Percentiles rank a stretch among this genome's conserved stretches.
These are phyloP conservation scores for Synergus gifuensis DNA, from an alignment of 2,888 invertebrate genomes.

Conservation along the genomic window DNA sequence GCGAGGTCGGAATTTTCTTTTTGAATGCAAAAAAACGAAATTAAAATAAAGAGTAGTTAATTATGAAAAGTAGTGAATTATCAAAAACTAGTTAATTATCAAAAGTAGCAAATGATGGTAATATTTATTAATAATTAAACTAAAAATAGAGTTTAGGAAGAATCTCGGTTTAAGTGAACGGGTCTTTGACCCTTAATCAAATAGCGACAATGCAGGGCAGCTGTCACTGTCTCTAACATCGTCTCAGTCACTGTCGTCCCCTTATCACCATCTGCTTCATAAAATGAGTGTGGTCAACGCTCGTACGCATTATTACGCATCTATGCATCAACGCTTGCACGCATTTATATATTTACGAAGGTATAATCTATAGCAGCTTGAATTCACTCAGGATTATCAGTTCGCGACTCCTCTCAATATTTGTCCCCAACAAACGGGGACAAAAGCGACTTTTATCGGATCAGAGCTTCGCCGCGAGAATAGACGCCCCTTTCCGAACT, in stretches of 20 bases:
- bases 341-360: constrained; percentile 2
- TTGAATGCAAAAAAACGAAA: too few species aligned
- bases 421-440: neutral
- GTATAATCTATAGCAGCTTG: neutral
- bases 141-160: neutral
- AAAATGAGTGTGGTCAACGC: constrained; percentile 5
- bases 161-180: neutral
- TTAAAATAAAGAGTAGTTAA: too few species aligned
- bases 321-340: neutral
- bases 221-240: constrained; percentile 19
- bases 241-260: constrained; percentile 8
- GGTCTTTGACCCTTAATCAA: constrained; percentile 21
- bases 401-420: neutral
- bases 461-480: neutral
- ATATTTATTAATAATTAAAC: too few species aligned
- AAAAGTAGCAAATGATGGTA: too few species aligned
- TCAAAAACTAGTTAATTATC: neutral
- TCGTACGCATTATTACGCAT: neutral
- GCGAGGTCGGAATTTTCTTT: too few species aligned
- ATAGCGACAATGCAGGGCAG: constrained; percentile 19
- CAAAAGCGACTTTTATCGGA: neutral
- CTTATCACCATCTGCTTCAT: constrained; percentile 34
- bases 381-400: neutral
- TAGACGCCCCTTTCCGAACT: neutral
- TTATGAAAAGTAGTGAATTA: too few species aligned